Conservation (phyloP, 2,888 invertebrate genomes). For the Cyclophora albipunctata region DNA sequence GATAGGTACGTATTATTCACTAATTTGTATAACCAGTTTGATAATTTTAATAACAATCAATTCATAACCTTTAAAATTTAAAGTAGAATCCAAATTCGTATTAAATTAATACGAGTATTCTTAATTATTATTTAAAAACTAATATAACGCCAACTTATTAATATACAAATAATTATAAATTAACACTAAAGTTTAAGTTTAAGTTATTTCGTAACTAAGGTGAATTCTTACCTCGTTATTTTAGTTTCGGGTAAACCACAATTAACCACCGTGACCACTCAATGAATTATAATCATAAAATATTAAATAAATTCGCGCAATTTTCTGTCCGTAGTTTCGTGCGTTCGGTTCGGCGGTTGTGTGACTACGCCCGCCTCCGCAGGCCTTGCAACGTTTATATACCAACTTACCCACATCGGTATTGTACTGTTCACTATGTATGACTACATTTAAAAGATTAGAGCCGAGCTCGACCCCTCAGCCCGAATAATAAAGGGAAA, state of each 20-base stretch:
- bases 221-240: neutral
- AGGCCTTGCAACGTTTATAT: slow-evolving; percentile 53
- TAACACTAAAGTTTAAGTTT: too few relatives aligned
- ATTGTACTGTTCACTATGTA: slow-evolving; percentile 30
- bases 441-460: slow-evolving; percentile 52
- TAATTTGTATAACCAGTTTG: too few relatives aligned
- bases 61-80: too few relatives aligned
- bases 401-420: slow-evolving; percentile 32
- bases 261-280: neutral
- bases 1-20: too few relatives aligned
- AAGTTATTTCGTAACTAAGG: too few relatives aligned
- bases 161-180: too few relatives aligned
- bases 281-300: neutral
- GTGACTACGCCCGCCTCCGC: slow-evolving; percentile 54
- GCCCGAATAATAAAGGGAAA: slow-evolving; percentile 30
- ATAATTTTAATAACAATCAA: too few relatives aligned
- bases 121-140: too few relatives aligned
- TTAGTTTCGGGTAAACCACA: neutral
- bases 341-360: slow-evolving; percentile 31
- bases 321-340: slow-evolving; percentile 21
- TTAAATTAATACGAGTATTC: too few relatives aligned
- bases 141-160: too few relatives aligned
- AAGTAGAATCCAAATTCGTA: too few relatives aligned
- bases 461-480: slow-evolving; percentile 45
- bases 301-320: slow-evolving; percentile 8